These are phyloP conservation scores for Cryptophagus acutangulus DNA, from an alignment of 2,888 invertebrate species.

Conservation along the genomic window DNA sequence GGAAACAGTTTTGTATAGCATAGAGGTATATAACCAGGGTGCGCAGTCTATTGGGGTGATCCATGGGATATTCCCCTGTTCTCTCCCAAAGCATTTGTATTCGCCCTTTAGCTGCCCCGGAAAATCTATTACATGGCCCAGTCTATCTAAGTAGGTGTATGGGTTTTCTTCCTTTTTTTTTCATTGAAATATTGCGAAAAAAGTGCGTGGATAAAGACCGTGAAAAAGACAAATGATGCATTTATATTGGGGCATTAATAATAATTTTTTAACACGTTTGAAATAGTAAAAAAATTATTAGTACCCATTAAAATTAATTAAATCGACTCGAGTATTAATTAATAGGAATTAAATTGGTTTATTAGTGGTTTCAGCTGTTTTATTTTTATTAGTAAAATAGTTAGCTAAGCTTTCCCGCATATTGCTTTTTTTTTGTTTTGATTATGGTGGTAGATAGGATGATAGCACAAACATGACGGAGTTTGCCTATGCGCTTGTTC, in stretches of 20 bases:
- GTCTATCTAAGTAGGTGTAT: slow-evolving; percentile 31
- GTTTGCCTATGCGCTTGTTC: no score
- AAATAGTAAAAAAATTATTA: no score
- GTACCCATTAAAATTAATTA: no score
- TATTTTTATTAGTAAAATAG: no score
- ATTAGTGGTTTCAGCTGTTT: no score
- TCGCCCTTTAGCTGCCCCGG: slow-evolving; percentile 29
- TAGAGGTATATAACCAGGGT: no score
- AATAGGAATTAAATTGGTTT: no score
- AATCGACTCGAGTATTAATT: no score
- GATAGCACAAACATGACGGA: slow-evolving; percentile 5
- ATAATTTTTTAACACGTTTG: no score
- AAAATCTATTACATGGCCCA: slow-evolving; percentile 38
- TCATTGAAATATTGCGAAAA: slow-evolving; percentile 29
- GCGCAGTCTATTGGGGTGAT: slow-evolving; percentile 39
- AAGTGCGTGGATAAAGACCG: not conserved
- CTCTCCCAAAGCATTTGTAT: slow-evolving; percentile 35
- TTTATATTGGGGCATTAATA: no score
- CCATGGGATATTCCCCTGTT: slow-evolving; percentile 36
- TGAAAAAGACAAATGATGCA: not conserved
- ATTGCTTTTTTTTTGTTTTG: slow-evolving; percentile 18
- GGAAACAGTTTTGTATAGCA: slow-evolving; percentile 30
- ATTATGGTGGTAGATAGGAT: slow-evolving; percentile 25
- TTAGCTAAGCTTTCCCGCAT: slow-evolving; percentile 24
- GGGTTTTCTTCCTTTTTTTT: no score